phyloP scores from a whole-genome alignment of 2,888 invertebrate species.

The Ramazzottius varieornatus region DNA sequence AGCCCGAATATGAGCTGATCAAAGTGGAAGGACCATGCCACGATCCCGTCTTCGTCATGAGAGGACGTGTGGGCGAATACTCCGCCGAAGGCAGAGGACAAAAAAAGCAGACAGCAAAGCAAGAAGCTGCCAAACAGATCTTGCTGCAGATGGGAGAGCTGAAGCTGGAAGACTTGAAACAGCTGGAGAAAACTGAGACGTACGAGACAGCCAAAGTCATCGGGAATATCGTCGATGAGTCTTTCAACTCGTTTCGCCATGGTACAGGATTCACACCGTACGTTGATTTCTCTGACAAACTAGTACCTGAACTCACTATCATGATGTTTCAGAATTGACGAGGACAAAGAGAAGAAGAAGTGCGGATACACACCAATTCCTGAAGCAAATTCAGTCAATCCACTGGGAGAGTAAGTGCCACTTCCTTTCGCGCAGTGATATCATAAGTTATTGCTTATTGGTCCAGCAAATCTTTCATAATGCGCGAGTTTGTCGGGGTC shows the following conservation, averaged over 20 bases:
- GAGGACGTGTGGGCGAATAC: not conserved
- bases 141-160: not conserved
- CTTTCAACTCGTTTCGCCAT: not conserved
- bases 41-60: not conserved
- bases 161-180: not conserved
- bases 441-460: no score
- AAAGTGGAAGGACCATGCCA: not conserved
- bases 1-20: not conserved
- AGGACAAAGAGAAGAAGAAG: not conserved
- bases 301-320: no score
- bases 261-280: not conserved
- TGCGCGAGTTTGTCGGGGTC: no score
- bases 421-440: no score
- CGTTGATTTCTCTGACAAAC: no score
- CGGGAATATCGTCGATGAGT: not conserved
- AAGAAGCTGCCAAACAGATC: not conserved
- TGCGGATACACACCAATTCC: not conserved
- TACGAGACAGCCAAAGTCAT: not conserved
- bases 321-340: not conserved
- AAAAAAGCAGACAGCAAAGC: slow-evolving; percentile 1
- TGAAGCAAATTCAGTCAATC: not conserved
- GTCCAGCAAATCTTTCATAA: no score
- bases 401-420: not conserved
- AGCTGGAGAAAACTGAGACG: not conserved
- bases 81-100: not conserved